Evolutionary conservation across 2,797 vertebrate genomes (phyloP).

Genomic region (Aldrovandia affinis): DNA sequence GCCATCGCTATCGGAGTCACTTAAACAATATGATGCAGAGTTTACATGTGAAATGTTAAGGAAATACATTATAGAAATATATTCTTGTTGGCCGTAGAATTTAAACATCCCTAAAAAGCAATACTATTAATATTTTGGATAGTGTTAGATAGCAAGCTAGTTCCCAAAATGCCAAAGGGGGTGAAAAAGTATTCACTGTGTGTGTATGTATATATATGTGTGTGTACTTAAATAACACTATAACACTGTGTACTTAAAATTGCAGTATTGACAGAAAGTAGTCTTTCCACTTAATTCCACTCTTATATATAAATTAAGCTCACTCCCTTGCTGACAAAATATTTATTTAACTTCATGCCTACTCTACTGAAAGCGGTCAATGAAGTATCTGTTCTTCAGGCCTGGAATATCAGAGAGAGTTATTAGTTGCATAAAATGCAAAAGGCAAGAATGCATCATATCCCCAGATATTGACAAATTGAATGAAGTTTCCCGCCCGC

Average conservation of each 20-base stretch:
- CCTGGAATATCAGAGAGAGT: not conserved
- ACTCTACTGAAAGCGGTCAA: slow-evolving; percentile 1
- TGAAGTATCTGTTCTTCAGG: too few species aligned
- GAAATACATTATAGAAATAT: too few species aligned
- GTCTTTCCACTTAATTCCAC: not conserved
- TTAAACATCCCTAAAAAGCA: too few species aligned
- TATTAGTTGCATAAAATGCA: slow-evolving; percentile 15
- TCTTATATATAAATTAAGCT: not conserved
- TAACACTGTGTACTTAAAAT: too few species aligned
- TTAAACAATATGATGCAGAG: too few species aligned
- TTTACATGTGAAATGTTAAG: too few species aligned
- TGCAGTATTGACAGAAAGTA: not conserved
- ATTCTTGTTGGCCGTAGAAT: too few species aligned
- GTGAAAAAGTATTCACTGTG: too few species aligned
- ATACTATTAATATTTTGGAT: too few species aligned
- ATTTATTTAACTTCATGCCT: not conserved
- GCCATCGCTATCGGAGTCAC: too few species aligned
- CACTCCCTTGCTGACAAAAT: not conserved
- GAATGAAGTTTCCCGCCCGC: not conserved
- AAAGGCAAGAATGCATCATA: not conserved
- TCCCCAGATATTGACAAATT: not conserved
- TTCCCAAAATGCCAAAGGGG: too few species aligned
- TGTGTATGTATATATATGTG: not conserved
- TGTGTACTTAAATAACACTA: not conserved
- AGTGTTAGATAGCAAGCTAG: too few species aligned